phyloP scores from a whole-genome alignment of 1,140 invertebrate species.

The Charaxes varanes region DNA sequence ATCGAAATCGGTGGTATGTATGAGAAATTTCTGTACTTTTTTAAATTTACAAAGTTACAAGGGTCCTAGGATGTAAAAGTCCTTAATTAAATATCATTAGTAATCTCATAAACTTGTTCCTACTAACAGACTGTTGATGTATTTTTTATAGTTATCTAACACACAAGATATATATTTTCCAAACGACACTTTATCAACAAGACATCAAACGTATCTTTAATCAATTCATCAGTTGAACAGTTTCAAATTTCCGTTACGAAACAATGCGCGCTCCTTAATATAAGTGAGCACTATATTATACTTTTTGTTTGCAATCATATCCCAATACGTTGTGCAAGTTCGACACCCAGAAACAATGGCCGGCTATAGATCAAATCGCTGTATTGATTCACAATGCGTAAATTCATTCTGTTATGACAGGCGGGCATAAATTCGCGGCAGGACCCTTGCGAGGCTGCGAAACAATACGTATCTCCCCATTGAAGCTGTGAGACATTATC shows the following conservation, averaged over 20 bases:
- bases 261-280: slow-evolving; percentile 34
- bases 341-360: slow-evolving; percentile 62
- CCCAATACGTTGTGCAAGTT: slow-evolving; percentile 54
- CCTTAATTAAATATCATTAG: too few relatives aligned
- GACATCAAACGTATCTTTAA: too few relatives aligned
- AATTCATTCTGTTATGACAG: slow-evolving; percentile 72
- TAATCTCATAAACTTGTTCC: too few relatives aligned
- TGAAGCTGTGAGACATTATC: slow-evolving; percentile 58
- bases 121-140: too few relatives aligned
- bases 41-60: too few relatives aligned
- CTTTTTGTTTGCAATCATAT: slow-evolving; percentile 43
- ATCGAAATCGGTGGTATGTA: too few relatives aligned
- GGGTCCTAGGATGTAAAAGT: too few relatives aligned
- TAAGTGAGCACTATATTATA: slow-evolving; percentile 34
- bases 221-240: slow-evolving; percentile 10
- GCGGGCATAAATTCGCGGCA: slow-evolving; percentile 65
- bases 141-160: too few relatives aligned
- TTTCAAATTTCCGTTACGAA: slow-evolving; percentile 15
- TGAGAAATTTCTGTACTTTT: too few relatives aligned
- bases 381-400: slow-evolving; percentile 72
- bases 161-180: too few relatives aligned
- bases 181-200: too few relatives aligned
- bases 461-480: slow-evolving; percentile 58
- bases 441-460: slow-evolving; percentile 65
- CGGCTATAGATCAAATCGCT: slow-evolving; percentile 58